These are phyloP conservation scores for Selenia dentaria DNA, from an alignment of 2,888 invertebrate genomes.

Conservation along the genomic window DNA sequence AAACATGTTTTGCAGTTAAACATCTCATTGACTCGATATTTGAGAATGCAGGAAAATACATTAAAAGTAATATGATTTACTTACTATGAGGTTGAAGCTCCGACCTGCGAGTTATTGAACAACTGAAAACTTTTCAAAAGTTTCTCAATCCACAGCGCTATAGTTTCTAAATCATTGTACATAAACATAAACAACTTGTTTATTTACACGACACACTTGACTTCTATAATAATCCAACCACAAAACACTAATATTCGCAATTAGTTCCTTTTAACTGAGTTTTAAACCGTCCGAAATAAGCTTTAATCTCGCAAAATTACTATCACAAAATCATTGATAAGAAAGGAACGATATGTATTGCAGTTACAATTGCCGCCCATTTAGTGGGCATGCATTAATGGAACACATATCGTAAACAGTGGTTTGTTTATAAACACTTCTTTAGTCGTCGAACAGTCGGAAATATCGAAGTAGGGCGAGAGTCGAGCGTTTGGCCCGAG, in stretches of 20 bases:
- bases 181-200: slow-evolving; percentile 1
- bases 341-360: neutral
- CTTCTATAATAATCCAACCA: neutral
- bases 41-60: too few species aligned
- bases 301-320: neutral
- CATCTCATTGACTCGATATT: too few species aligned
- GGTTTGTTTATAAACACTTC: slow-evolving; percentile 28
- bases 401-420: slow-evolving; percentile 40
- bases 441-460: slow-evolving; percentile 2
- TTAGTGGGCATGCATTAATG: slow-evolving; percentile 39
- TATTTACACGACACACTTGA: neutral
- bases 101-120: too few species aligned
- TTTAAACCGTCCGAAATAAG: neutral
- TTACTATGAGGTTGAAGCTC: too few species aligned
- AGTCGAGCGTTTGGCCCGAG: slow-evolving; percentile 8
- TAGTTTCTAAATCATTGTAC: slow-evolving; percentile 7
- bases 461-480: neutral
- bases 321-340: too few species aligned
- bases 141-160: slow-evolving; percentile 1
- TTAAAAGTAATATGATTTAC: too few species aligned
- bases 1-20: too few species aligned
- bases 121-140: slow-evolving; percentile 4
- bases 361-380: slow-evolving; percentile 39
- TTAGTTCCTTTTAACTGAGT: too few species aligned
- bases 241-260: neutral